Conservation (phyloP, 2,888 invertebrate genomes). For the Byasa hedistus region DNA sequence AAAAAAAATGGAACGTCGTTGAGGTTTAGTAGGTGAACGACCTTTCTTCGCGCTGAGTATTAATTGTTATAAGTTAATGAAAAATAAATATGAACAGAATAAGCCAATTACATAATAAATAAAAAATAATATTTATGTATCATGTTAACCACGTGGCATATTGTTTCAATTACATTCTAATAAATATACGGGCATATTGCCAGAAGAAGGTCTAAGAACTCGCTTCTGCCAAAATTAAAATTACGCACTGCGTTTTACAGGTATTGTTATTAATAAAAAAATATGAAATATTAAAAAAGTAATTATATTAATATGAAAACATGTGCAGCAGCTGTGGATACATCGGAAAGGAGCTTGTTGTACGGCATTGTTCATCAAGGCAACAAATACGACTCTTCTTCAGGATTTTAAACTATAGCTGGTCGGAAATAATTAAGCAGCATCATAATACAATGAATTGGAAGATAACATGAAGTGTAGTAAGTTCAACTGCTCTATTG, state of each 20-base stretch:
- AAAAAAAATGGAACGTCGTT: too few species aligned
- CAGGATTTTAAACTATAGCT: not conserved
- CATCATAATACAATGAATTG: not conserved
- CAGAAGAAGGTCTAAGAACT: slow-evolving; percentile 42
- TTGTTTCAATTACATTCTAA: slow-evolving; percentile 25
- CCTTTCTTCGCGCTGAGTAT: too few species aligned
- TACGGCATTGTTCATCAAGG: not conserved
- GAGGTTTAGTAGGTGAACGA: too few species aligned
- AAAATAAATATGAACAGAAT: not conserved
- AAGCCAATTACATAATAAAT: not conserved
- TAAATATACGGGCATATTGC: slow-evolving; percentile 34
- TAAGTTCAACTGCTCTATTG: not conserved
- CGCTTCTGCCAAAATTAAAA: slow-evolving; percentile 38
- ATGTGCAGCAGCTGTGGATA: not conserved
- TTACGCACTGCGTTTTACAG: not conserved
- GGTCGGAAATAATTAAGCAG: not conserved
- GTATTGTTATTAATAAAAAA: not conserved
- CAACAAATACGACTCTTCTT: not conserved
- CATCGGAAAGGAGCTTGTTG: not conserved
- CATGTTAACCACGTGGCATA: slow-evolving; percentile 23
- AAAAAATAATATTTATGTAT: not conserved
- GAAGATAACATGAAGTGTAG: not conserved
- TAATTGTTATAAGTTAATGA: too few species aligned
- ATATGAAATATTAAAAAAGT: not conserved
- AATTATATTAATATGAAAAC: not conserved